Percentiles rank a stretch among this genome's conserved stretches.
Conservation (phyloP, 2,888 invertebrate species). For the Dyspetes luteomarginatus region DNA sequence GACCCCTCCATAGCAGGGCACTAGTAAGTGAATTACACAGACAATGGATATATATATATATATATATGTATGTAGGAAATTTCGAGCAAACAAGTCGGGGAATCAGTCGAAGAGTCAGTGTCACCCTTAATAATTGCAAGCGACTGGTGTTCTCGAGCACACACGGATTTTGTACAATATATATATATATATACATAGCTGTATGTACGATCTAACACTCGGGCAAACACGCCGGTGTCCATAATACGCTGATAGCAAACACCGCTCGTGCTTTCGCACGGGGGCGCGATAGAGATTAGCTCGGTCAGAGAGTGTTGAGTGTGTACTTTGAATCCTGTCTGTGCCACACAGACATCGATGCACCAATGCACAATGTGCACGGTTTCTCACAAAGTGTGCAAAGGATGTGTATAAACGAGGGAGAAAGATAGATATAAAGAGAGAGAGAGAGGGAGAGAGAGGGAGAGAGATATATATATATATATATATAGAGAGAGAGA, state of each 20-base stretch:
- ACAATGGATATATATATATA: too few relatives aligned
- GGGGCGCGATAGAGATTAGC: slow-evolving; percentile 56
- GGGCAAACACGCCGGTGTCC: slow-evolving; percentile 31
- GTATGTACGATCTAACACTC: slow-evolving; percentile 38
- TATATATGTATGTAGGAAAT: background rate
- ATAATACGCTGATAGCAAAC: slow-evolving; percentile 9
- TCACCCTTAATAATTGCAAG: background rate
- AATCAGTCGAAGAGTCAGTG: slow-evolving; percentile 24
- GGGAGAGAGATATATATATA: background rate
- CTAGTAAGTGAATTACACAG: too few relatives aligned
- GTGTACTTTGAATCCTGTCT: slow-evolving; percentile 27
- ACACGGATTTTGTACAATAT: slow-evolving; percentile 24
- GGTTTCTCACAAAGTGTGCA: slow-evolving; percentile 40
- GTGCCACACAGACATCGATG: slow-evolving; percentile 29
- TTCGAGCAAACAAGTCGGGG: background rate
- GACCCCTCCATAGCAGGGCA: too few relatives aligned
- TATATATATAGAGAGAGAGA: background rate
- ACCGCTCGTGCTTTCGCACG: slow-evolving; percentile 38
- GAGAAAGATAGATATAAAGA: background rate
- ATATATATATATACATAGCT: background rate
- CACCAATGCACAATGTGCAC: slow-evolving; percentile 35
- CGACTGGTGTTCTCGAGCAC: slow-evolving; percentile 35
- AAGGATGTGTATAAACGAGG: background rate
- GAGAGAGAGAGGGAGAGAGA: slow-evolving; percentile 4
- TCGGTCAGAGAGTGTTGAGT: slow-evolving; percentile 49